Evolutionary conservation across 2,797 vertebrate species (phyloP), one percentile per base, ranked within the genome.

Genomic region (Propithecus deckenii): DNA sequence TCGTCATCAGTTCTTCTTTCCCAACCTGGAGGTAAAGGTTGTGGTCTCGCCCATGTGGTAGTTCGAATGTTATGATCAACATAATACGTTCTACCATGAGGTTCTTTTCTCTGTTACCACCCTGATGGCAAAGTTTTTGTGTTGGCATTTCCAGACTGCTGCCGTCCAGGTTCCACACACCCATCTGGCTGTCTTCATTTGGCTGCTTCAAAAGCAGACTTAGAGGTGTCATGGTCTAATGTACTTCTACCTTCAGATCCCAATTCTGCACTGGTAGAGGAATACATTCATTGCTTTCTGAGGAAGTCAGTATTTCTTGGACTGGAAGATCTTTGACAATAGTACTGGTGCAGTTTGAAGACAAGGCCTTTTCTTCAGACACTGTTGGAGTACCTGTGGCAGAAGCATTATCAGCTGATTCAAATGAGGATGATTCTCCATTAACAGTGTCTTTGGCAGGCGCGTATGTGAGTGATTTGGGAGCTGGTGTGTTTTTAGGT

Each of bases 101-200:
- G 7, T 18, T 65, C 15, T n/a, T 65, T 65, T 65, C 63, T 65
- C 32, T 65, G 63, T 65, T 32, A 3, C 32, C 7, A 99, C 99
- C 99, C 99, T 6, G 99, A 98, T 74, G 99, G 99, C 97, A 99
- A 98, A 98, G 99, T 99, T 88, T 99, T 99, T 86, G 99, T 97
- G 94, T 98, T 98, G 76, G 98, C 67, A 95, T 87, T 99, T 96
- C 98, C 98, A 81, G 94, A 98, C 95, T 99, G 99, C 84, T 99
- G 99, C 71, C 98, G 97, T 11, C 98, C 93, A 88, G 98, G 93
- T 50, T 99, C 99, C 88, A 86, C 93, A 96, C 98, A 94, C 23
- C 97, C 92, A 87, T 97, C 97, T 87, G 98, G 98, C 20, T 99
- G 98, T 96, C 99, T 99, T 97, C 99, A 99, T 98, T 99, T 99